phyloP scores from a whole-genome alignment of 2,888 invertebrate genomes.

The Orchestes rusci region DNA sequence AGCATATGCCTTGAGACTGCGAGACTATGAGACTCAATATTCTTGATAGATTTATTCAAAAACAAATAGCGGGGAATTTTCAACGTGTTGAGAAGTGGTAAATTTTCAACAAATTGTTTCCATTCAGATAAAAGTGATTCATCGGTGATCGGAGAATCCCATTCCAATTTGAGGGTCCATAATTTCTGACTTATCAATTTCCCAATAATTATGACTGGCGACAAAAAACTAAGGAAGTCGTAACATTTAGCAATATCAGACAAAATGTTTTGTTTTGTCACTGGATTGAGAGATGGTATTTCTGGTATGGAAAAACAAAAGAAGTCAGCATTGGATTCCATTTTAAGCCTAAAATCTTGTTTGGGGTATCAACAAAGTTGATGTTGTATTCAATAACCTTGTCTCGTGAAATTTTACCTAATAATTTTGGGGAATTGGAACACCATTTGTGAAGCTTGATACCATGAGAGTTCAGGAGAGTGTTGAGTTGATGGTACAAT shows the following conservation, averaged over 20 bases:
- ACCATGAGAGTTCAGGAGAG: conserved; percentile 6
- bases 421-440: conserved; percentile 10
- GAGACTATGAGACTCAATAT: conserved; percentile 20
- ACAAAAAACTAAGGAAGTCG: conserved; percentile 20
- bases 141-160: conserved; percentile 15
- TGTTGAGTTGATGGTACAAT: conserved; percentile 9
- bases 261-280: conserved; percentile 17
- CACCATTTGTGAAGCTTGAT: conserved; percentile 19
- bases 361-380: conserved; percentile 11
- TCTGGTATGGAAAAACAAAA: conserved; percentile 12
- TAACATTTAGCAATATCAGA: conserved; percentile 16
- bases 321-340: conserved; percentile 15
- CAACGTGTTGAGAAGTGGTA: not conserved
- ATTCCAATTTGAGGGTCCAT: conserved; percentile 16
- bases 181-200: conserved; percentile 23
- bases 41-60: not conserved
- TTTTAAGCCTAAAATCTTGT: conserved; percentile 12
- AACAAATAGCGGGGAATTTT: not conserved
- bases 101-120: not conserved
- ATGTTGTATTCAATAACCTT: conserved; percentile 1
- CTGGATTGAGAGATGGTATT: not conserved
- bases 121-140: not conserved
- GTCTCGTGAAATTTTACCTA: conserved; percentile 3
- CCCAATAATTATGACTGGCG: conserved; percentile 16
- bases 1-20: conserved; percentile 2